These are phyloP conservation scores for Littorina saxatilis DNA, from an alignment of 1,140 invertebrate species.

Conservation along the genomic window DNA sequence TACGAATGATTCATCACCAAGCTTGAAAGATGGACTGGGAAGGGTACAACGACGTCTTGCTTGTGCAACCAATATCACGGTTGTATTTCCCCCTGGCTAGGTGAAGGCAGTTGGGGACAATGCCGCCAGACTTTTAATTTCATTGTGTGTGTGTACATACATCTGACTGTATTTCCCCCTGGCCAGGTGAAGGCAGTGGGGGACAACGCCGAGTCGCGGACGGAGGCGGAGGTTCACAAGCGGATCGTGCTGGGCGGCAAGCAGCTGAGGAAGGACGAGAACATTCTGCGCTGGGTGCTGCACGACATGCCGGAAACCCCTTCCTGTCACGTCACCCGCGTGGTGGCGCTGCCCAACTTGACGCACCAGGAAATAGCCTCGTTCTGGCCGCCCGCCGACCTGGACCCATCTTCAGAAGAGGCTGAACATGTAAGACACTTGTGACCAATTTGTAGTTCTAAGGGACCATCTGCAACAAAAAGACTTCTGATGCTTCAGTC, in stretches of 20 bases:
- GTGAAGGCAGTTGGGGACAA: slow-evolving; percentile 35
- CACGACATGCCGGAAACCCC: slow-evolving; percentile 19
- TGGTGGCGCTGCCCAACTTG: slow-evolving; percentile 39
- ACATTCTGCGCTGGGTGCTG: slow-evolving; percentile 34
- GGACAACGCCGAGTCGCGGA: slow-evolving; percentile 24
- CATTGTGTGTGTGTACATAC: too few relatives aligned
- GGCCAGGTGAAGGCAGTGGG: slow-evolving; percentile 29
- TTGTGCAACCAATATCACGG: too few relatives aligned
- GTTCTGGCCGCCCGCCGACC: slow-evolving; percentile 23
- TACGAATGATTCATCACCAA: too few relatives aligned
- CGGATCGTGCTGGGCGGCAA: slow-evolving; percentile 14
- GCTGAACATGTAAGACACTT: not conserved
- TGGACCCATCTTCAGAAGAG: slow-evolving; percentile 16
- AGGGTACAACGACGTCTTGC: too few relatives aligned
- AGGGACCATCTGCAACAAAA: too few relatives aligned
- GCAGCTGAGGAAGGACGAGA: slow-evolving; percentile 33
- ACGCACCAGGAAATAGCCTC: slow-evolving; percentile 13
- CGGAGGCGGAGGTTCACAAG: slow-evolving; percentile 17
- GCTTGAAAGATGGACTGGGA: too few relatives aligned
- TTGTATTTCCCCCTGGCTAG: not conserved
- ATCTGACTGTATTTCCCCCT: not conserved
- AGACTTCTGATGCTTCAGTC: too few relatives aligned
- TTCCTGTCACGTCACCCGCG: slow-evolving; percentile 4
- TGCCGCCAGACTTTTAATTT: too few relatives aligned
- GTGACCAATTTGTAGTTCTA: too few relatives aligned